Percentiles rank a stretch among this genome's conserved stretches.
phyloP scores from a whole-genome alignment of 53 echinoderm and acorn worm genomes.

The Antedon mediterranea region DNA sequence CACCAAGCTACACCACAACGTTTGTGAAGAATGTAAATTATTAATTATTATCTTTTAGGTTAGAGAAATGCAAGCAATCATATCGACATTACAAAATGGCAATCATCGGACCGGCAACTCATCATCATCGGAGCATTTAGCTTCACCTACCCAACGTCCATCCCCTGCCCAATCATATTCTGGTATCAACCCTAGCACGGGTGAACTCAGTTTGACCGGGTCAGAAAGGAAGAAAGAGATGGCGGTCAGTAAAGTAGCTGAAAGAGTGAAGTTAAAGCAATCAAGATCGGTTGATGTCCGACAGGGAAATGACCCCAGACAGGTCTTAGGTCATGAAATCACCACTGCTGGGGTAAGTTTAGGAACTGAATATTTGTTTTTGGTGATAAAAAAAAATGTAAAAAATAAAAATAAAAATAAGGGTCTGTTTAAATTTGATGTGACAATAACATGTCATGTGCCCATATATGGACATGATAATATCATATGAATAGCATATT shows the following conservation, averaged over 20 bases:
- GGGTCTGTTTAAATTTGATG: too few relatives aligned
- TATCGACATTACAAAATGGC: constrained; percentile 26
- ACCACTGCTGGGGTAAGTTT: constrained; percentile 31
- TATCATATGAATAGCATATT: too few relatives aligned
- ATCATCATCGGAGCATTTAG: constrained; percentile 83
- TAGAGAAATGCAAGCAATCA: constrained; percentile 54
- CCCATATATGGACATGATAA: too few relatives aligned
- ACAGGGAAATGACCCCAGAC: constrained; percentile 46
- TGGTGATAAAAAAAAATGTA: too few relatives aligned
- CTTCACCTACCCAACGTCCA: constrained; percentile 67
- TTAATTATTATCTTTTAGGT: constrained; percentile 31
- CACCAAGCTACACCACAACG: too few relatives aligned
- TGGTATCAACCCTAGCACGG: constrained; percentile 82
- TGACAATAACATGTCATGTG: too few relatives aligned
- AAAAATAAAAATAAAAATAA: too few relatives aligned
- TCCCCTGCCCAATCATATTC: constrained; percentile 32
- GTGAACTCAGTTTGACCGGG: constrained; percentile 68
- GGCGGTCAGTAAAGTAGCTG: constrained; percentile 85
- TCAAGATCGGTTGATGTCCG: constrained; percentile 31
- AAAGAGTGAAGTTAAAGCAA: constrained; percentile 75
- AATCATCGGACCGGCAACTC: constrained; percentile 61
- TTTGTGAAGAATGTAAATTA: too few relatives aligned
- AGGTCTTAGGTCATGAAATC: constrained; percentile 63
- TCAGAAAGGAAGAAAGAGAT: constrained; percentile 59
- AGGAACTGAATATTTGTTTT: too few relatives aligned